Percentiles rank a stretch among this genome's conserved stretches.
Conservation (phyloP, 1,140 invertebrate genomes). For the Orchesella cincta region DNA sequence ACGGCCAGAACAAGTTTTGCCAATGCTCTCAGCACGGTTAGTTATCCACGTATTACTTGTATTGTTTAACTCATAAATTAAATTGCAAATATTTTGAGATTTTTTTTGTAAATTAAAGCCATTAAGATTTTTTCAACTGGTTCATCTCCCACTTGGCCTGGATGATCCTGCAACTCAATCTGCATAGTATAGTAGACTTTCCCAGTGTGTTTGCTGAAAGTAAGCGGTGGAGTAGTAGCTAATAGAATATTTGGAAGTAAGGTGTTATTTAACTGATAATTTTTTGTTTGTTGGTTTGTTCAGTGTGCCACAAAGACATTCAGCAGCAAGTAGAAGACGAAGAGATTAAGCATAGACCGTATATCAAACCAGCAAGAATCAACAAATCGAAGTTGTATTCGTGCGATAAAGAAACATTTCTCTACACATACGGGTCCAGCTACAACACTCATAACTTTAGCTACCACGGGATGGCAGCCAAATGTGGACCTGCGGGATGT, state of each 20-base stretch:
- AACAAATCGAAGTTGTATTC: slow-evolving; percentile 75
- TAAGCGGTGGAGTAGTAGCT: slow-evolving; percentile 23
- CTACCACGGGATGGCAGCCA: slow-evolving; percentile 75
- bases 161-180: slow-evolving; percentile 44
- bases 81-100: too few species aligned
- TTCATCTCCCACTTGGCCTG: slow-evolving; percentile 47
- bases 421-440: slow-evolving; percentile 63
- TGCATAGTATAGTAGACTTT: slow-evolving; percentile 48
- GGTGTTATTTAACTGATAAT: too few species aligned
- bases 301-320: not conserved
- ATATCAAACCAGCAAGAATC: slow-evolving; percentile 58
- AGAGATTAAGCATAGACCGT: slow-evolving; percentile 13
- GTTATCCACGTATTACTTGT: too few species aligned
- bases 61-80: too few species aligned
- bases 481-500: slow-evolving; percentile 84
- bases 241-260: not conserved
- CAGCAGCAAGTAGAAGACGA: slow-evolving; percentile 9
- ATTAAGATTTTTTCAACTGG: slow-evolving; percentile 41
- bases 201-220: slow-evolving; percentile 43
- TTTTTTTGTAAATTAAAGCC: not conserved
- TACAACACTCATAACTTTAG: slow-evolving; percentile 48
- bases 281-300: not conserved
- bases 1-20: slow-evolving; percentile 56
- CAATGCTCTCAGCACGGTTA: slow-evolving; percentile 55
- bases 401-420: slow-evolving; percentile 82